Evolutionary conservation across 1,140 invertebrate species (phyloP).

Genomic region (Drosophila pandora): DNA sequence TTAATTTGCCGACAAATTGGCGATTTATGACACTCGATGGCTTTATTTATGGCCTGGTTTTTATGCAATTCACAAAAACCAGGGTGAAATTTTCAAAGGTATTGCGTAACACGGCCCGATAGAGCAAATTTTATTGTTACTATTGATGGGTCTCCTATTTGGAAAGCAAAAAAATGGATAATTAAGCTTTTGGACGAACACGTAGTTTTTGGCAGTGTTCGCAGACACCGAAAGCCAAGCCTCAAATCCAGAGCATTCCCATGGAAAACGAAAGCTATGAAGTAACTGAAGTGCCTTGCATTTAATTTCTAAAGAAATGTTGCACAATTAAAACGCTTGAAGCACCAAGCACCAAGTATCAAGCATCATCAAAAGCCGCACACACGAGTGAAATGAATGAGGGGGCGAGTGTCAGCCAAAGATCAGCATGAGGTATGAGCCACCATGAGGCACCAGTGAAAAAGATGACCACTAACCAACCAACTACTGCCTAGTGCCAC

Average conservation of each 20-base stretch:
- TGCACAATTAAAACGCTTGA: constrained; percentile 74
- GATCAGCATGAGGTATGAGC: constrained; percentile 27
- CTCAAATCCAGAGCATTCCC: constrained; percentile 47
- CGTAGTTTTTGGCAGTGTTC: constrained; percentile 20
- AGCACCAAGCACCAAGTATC: constrained; percentile 2
- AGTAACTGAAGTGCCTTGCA: constrained; percentile 65
- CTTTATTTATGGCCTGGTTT: constrained; percentile 10
- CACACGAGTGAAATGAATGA: constrained; percentile 37
- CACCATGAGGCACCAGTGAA: constrained; percentile 5
- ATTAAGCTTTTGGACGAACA: background rate
- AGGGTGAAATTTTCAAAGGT: constrained; percentile 30
- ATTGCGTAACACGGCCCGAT: constrained; percentile 14
- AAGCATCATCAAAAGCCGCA: constrained; percentile 70
- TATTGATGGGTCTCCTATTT: background rate
- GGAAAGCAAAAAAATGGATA: background rate
- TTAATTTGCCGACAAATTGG: constrained; percentile 29
- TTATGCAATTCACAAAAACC: constrained; percentile 22
- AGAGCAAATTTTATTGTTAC: constrained; percentile 18
- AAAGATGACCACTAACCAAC: constrained; percentile 47
- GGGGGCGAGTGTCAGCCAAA: constrained; percentile 68
- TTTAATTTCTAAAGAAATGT: constrained; percentile 78
- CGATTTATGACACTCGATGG: constrained; percentile 49
- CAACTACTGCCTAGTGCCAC: constrained; percentile 22
- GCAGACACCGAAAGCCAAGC: background rate
- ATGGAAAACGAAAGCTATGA: constrained; percentile 80